Evolutionary conservation across 2,113 vertebrate genomes (phyloP).

Genomic region (Octodon degus): DNA sequence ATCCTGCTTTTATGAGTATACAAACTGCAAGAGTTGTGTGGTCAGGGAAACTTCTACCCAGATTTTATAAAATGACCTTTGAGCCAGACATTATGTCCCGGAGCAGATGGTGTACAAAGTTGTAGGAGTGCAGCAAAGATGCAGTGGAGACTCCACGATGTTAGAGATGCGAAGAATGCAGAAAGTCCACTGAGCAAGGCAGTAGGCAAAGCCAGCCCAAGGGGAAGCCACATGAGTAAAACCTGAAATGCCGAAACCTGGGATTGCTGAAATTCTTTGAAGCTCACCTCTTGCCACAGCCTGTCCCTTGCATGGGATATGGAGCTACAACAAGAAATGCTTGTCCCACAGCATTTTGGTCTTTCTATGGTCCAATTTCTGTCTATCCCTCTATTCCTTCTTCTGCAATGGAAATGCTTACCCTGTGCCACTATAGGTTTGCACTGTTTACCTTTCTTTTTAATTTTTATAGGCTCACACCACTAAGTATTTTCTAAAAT

Average conservation of each 20-base stretch:
- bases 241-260: neutral
- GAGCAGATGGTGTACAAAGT: neutral
- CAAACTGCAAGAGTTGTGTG: neutral
- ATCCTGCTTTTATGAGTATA: neutral
- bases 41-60: neutral
- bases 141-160: neutral
- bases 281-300: neutral
- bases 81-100: neutral
- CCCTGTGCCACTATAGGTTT: neutral
- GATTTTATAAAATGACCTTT: neutral
- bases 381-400: neutral
- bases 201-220: neutral
- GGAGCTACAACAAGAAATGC: too few species aligned
- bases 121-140: neutral
- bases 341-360: neutral
- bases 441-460: neutral
- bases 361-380: neutral
- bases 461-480: neutral
- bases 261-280: neutral
- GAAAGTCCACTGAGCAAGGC: neutral
- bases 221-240: neutral
- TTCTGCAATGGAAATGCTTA: neutral
- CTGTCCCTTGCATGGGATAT: neutral
- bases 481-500: neutral
- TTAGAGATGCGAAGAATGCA: neutral